phyloP scores from a whole-genome alignment of 2,113 vertebrate species.

The Rousettus leschenaultii region DNA sequence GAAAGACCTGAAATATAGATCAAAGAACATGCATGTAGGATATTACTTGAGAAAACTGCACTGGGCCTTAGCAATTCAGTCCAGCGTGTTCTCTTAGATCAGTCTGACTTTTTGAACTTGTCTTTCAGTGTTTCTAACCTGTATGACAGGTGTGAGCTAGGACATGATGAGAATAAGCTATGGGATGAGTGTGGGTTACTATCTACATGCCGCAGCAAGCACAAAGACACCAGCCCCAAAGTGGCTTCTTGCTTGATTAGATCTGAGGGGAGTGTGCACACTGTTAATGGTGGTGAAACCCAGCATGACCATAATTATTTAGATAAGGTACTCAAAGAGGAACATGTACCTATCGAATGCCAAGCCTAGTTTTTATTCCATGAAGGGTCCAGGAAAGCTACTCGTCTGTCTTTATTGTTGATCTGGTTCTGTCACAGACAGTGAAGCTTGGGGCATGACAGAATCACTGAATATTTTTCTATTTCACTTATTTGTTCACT shows the following conservation, averaged over 20 bases:
- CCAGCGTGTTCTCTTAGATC: conserved; percentile 50
- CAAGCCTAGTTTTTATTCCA: not conserved
- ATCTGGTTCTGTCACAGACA: not conserved
- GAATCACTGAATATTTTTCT: not conserved
- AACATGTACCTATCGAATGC: not conserved
- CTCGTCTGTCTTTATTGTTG: not conserved
- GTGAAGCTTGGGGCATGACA: not conserved
- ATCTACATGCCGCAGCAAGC: conserved; percentile 72
- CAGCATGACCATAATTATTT: conserved; percentile 57
- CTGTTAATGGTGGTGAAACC: conserved; percentile 60
- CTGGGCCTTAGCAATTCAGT: conserved; percentile 56
- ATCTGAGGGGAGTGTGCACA: conserved; percentile 39
- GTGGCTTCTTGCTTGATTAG: conserved; percentile 57
- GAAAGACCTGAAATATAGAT: conserved; percentile 61
- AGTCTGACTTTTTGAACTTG: conserved; percentile 64
- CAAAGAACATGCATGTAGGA: conserved; percentile 50
- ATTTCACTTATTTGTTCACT: not conserved
- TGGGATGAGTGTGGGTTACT: conserved; percentile 56
- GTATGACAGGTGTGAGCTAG: conserved; percentile 70
- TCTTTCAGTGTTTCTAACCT: conserved; percentile 69
- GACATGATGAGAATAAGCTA: conserved; percentile 53
- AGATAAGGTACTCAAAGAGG: conserved; percentile 41
- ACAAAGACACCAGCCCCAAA: conserved; percentile 46
- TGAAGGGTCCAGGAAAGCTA: not conserved
- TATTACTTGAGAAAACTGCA: conserved; percentile 51